Evolutionary conservation across 2,797 vertebrate species (phyloP), one percentile per base, ranked within the genome.

Genomic region (Pempheris klunzingeri): DNA sequence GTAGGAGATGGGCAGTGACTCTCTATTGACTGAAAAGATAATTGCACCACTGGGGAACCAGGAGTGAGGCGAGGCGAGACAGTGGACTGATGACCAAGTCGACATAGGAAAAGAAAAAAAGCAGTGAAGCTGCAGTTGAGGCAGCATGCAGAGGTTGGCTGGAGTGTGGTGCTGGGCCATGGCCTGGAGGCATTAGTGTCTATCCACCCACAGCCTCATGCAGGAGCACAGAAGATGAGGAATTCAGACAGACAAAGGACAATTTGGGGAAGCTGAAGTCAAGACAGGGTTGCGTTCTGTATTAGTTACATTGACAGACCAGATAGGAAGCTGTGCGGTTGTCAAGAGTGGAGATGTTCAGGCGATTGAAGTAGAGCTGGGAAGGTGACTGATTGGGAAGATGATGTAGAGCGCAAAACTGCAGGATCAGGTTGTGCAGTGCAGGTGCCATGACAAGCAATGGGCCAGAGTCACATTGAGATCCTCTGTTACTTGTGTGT

Each of bases 11-110:
- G 36, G 39, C 64, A 26, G 58, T 61, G 68, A 28, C n/a, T 73
- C 24, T 60, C 44, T 76, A 58, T 44, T 66, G 53, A 67, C 52
- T 66, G 53, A 60, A 22, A 74, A 59, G 22, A 72, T 78, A 76
- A 78, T 74, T 80, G 62, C 66, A 52, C 74, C 62, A 41, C 60
- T 49, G 26, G 43, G 60, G 52, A 81, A 55, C 30, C 36, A 54
- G 46, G 22, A 68, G 28, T n/a, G 62, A 71, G 66, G 41, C 5
- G 1, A 65, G n/a, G 61, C 36, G 57, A 77, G 74, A 57, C 52
- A 36, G 36, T 30, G 49, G 59, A 67, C 52, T 68, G 41, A 66
- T 53, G 64, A 65, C 10, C 36, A 24, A 32, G n/a, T 60, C 7
- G 3, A 36, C 18, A 20, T 41, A 30, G n/a, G 58, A 57, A 28